A percentile compares a stretch with the other conserved stretches of the same genome.
phyloP scores from a whole-genome alignment of 2,113 vertebrate genomes.

The Cyrtonyx montezumae region DNA sequence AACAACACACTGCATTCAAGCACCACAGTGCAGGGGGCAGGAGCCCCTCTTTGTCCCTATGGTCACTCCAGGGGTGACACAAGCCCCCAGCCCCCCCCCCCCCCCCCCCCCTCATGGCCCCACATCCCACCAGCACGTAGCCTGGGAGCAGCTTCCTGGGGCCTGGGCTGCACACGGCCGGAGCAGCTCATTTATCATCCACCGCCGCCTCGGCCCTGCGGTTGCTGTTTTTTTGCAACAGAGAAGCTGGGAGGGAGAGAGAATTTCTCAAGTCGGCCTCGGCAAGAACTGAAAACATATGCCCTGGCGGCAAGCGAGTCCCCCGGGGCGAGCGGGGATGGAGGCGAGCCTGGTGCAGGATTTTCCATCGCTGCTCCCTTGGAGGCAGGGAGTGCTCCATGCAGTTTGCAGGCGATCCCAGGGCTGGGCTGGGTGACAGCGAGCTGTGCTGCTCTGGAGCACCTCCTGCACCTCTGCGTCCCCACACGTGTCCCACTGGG shows the following conservation, averaged over 20 bases:
- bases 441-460: background rate
- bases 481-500: rapidly evolving
- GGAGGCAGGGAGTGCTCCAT: background rate
- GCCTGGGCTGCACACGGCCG: background rate
- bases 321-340: slow-evolving; percentile 29
- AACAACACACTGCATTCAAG: slow-evolving; percentile 19
- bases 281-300: slow-evolving; percentile 64
- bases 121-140: rapidly evolving
- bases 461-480: rapidly evolving
- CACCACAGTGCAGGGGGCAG: background rate
- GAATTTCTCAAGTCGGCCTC: slow-evolving; percentile 64
- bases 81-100: background rate
- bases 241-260: slow-evolving; percentile 60
- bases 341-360: slow-evolving; percentile 35
- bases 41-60: background rate
- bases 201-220: slow-evolving; percentile 37
- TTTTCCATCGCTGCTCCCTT: slow-evolving; percentile 46
- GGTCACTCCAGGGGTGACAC: rapidly evolving
- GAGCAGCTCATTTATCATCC: slow-evolving; percentile 70
- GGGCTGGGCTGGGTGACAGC: background rate
- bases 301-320: slow-evolving; percentile 47
- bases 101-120: background rate
- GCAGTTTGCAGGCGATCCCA: background rate
- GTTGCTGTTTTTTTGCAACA: slow-evolving; percentile 60
- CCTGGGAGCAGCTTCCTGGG: background rate